Evolutionary conservation across 1,140 invertebrate species (phyloP), one percentile per base, ranked within the genome.

Genomic region (Hyposmocoma kahamanoa): DNA sequence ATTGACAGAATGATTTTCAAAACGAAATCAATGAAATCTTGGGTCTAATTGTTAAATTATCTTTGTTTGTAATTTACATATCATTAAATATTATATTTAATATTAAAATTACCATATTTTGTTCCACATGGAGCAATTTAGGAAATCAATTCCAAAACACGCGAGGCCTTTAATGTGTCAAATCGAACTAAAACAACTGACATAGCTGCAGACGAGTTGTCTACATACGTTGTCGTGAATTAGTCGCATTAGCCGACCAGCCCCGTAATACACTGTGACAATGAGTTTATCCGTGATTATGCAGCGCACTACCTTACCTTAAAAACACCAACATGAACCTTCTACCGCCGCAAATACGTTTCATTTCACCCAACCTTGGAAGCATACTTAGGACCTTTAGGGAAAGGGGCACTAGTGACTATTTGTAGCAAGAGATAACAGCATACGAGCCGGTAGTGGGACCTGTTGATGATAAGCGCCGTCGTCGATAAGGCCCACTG

Each of bases 361-460:
- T 19, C 42, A 47, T 42, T 49, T 64, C 4, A 42, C 11, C 9
- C 47, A 46, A 5, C 11, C 5, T 15, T 1, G 17, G 6, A 30
- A 24, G 43, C 39, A 22, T 47, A 41, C 57, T 62, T 52, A 47
- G 53, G 47, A 19, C 47, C 22, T 47, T 51, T 34, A 28, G 50
- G 20, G 20, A 42, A 46, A 53, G 59, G 38, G 44, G 49, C 47
- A 47, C 52, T 50, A 47, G 53, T 73, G 66, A 79, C 65, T 82
- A 84, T 84, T 84, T 82, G 80, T 79, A 82, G 74, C 68, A 62
- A 72, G 78, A 81, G 80, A 84, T 84, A 84, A 80, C 76, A 76
- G 67, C 72, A 70, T 61, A 77, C 72, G 71, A 81, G 75, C 74
- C 69, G 69, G 76, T 59, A 72, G 64, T 66, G 53, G 71, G 63